These are phyloP conservation scores for Thalassarche chlororhynchos DNA, from an alignment of 2,113 vertebrate species.

Conservation along the genomic window DNA sequence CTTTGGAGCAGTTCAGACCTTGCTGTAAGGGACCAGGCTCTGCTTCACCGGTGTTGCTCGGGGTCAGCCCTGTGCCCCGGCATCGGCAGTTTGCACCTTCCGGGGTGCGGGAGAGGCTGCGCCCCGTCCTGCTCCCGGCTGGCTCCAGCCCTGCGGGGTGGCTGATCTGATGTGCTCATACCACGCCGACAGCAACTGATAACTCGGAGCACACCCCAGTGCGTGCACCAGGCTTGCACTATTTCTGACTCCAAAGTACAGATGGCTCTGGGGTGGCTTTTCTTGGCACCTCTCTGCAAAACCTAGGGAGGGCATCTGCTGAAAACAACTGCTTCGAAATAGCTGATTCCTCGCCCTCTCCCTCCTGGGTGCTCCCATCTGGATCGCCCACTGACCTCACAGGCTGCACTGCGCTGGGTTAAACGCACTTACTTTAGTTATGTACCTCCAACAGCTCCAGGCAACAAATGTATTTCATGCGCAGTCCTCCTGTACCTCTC, in stretches of 20 bases:
- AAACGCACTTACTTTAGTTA: neutral
- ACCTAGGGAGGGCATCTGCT: conserved; percentile 50
- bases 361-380: conserved; percentile 10
- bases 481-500: conserved; percentile 55
- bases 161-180: neutral
- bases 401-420: neutral
- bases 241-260: conserved; percentile 2
- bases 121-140: neutral
- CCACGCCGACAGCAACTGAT: neutral
- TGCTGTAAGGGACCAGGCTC: neutral
- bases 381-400: neutral
- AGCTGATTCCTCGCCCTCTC: neutral
- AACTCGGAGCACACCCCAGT: neutral
- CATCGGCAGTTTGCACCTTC: accelerated
- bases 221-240: neutral
- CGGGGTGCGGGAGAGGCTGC: neutral
- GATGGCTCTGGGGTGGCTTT: conserved; percentile 58
- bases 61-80: neutral
- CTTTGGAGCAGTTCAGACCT: neutral
- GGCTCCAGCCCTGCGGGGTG: neutral
- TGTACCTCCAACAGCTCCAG: conserved; percentile 32
- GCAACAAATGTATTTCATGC: conserved; percentile 14
- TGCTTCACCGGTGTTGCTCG: neutral
- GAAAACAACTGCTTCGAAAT: neutral
- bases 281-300: conserved; percentile 23